These are phyloP conservation scores for Listronotus oregonensis DNA, from an alignment of 1,140 invertebrate genomes.

Conservation along the genomic window DNA sequence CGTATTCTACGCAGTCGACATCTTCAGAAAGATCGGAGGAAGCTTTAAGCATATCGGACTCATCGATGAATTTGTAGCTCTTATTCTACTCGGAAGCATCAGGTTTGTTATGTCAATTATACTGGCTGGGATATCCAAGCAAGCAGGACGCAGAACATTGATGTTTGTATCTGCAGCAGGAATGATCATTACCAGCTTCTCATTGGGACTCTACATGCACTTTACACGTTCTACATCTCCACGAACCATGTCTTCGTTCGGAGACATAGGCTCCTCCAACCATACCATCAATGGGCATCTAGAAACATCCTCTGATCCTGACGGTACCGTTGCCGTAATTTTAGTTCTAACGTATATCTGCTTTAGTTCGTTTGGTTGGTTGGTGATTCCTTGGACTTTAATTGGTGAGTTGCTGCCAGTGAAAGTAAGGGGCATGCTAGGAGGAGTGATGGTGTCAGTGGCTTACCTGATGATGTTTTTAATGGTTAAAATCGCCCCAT, in stretches of 20 bases:
- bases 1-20: constrained; percentile 70
- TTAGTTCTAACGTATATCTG: constrained; percentile 59
- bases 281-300: background rate
- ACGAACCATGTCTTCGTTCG: too few relatives aligned
- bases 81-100: constrained; percentile 60
- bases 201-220: constrained; percentile 59
- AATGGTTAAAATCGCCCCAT: constrained; percentile 67
- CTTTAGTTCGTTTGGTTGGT: constrained; percentile 61
- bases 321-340: constrained; percentile 27
- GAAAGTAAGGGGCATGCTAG: constrained; percentile 60
- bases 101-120: constrained; percentile 61
- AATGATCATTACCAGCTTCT: constrained; percentile 62
- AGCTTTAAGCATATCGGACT: constrained; percentile 52
- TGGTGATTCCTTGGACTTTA: constrained; percentile 69
- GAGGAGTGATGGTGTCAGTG: constrained; percentile 63
- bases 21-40: constrained; percentile 60
- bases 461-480: constrained; percentile 70
- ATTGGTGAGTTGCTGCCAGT: constrained; percentile 61
- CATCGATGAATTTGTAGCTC: constrained; percentile 58
- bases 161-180: constrained; percentile 61
- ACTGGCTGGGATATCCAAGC: constrained; percentile 59
- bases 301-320: background rate
- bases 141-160: constrained; percentile 59
- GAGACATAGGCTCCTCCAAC: too few relatives aligned
- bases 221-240: constrained; percentile 9